Evolutionary conservation across 2,113 vertebrate species (phyloP).

Genomic region (Pterophyllum scalare): DNA sequence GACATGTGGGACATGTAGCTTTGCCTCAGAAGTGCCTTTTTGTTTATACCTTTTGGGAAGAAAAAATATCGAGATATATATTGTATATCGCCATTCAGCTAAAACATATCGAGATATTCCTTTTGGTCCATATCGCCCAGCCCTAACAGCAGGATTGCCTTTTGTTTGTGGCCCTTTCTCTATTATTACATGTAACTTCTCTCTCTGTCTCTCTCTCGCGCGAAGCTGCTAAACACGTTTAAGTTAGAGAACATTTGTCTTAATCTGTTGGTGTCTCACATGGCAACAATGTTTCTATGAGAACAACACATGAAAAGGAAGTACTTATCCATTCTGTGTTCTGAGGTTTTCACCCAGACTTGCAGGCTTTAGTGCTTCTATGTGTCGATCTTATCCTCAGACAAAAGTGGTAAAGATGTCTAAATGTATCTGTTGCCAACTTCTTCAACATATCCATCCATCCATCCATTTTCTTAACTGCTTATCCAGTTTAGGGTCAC

Average conservation of each 20-base stretch:
- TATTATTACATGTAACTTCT: neutral
- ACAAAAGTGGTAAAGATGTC: neutral
- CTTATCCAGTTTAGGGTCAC: too few relatives aligned
- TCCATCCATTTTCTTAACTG: neutral
- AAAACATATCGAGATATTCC: too few relatives aligned
- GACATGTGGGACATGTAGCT: too few relatives aligned
- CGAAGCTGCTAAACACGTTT: neutral
- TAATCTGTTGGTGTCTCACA: neutral
- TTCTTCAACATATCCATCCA: neutral
- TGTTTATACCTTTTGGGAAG: too few relatives aligned
- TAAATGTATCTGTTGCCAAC: neutral
- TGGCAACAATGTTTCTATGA: conserved; percentile 6
- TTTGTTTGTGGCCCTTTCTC: neutral
- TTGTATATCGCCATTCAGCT: too few relatives aligned
- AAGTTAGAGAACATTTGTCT: neutral
- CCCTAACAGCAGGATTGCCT: neutral
- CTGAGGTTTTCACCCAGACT: neutral
- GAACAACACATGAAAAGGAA: neutral
- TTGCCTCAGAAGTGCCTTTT: too few relatives aligned
- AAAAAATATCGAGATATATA: neutral
- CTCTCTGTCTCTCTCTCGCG: neutral
- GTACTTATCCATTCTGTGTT: neutral
- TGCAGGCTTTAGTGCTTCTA: neutral
- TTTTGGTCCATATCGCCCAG: too few relatives aligned
- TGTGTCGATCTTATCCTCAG: neutral